Evolutionary conservation across 1,140 invertebrate species (phyloP), one percentile per base, ranked within the genome.

Genomic region (Catajapyx aquilonaris): DNA sequence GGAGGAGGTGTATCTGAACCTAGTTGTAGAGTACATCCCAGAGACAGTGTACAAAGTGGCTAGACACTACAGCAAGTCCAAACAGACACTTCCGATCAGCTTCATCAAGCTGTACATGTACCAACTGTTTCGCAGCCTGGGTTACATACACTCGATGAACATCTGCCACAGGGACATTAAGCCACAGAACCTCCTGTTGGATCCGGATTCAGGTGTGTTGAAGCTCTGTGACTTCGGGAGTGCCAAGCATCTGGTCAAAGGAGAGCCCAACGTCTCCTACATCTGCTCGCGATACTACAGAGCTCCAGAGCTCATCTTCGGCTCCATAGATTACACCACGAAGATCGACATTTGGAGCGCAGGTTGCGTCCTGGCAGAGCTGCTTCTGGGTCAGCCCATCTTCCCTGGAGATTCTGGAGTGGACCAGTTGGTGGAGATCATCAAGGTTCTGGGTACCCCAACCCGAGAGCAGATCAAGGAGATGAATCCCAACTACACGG

Each of bases 51-150:
- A 97, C 67, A 91, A 93, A 76, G 88, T 97, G 53, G 90, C 93
- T 52, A 75, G 93, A 64, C 90, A 97, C 66, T 97, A 97, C 72
- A 67, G 84, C 67, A 97, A 96, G 76, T 78, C 85, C 61, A 93
- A 95, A 69, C 87, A 95, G 69, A 94, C 86, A 55, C 95, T 99
- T 74, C 93, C 95, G 49, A 87, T 93, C 66, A 84, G 88, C 68
- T 97, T 90, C 73, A 94, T 98, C 61, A 94, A 96, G 79, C 85
- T 94, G 59, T 97, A 97, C 62, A 97, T 97, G 90, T 98, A 98
- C 67, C 93, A 99, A 71, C 71, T 99, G 63, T 98, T 99, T 65
- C 77, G 95, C 57, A 93, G 88, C 60, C 69, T 99, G 59, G 91
- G 90, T 41, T 99, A 98, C 63, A 97, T 98, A 55, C 93, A 98